A percentile compares a stretch with the other conserved stretches of the same genome.
Evolutionary conservation across 2,113 vertebrate genomes (phyloP).

Genomic region (Physeter macrocephalus): DNA sequence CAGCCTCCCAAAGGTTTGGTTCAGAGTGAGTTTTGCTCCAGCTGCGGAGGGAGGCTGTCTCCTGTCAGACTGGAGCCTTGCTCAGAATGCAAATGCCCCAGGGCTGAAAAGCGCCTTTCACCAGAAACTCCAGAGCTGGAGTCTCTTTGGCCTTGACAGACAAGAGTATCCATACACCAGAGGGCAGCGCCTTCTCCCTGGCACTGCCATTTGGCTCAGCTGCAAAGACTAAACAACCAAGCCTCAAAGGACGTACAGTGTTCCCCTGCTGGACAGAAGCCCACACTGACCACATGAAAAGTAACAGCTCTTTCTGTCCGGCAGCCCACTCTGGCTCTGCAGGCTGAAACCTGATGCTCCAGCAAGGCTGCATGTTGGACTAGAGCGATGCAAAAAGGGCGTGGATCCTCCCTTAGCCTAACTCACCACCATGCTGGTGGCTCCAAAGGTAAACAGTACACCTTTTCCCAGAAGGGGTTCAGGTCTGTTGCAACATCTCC

Average conservation of each 20-base stretch:
- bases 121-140: neutral
- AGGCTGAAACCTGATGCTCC: neutral
- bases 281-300: neutral
- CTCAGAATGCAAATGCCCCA: neutral
- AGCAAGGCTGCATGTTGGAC: neutral
- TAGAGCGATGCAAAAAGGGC: neutral
- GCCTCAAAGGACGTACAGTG: neutral
- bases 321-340: neutral
- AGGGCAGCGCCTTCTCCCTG: neutral
- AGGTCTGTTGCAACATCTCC: neutral
- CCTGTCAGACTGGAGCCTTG: neutral
- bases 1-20: neutral
- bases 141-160: neutral
- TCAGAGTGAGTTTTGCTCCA: neutral
- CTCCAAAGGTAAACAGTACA: neutral
- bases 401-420: neutral
- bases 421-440: neutral
- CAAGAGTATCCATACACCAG: neutral
- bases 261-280: neutral
- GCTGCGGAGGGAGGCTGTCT: neutral
- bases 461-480: conserved; percentile 47
- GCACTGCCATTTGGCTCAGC: neutral
- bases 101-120: neutral
- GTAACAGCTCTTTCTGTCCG: neutral
- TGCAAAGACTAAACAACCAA: neutral